Evolutionary conservation across 2,888 invertebrate species (phyloP).

Genomic region (Tetheella fluctuosa): DNA sequence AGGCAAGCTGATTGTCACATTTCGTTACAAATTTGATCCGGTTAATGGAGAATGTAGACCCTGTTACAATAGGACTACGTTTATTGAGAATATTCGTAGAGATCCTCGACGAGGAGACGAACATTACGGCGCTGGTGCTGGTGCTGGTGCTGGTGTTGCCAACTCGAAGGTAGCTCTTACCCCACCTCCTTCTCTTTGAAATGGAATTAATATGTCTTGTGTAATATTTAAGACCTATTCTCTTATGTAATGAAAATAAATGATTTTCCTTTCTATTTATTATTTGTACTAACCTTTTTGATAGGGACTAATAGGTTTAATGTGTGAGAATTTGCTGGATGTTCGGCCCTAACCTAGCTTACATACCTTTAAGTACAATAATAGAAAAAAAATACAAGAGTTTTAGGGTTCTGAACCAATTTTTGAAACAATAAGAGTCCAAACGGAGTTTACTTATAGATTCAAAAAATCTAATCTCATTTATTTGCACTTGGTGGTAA

Average conservation of each 20-base stretch:
- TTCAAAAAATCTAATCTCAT: too few relatives aligned
- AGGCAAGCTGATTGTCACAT: conserved; percentile 5
- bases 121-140: neutral
- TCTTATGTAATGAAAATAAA: neutral
- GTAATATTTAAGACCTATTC: neutral
- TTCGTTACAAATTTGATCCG: conserved; percentile 17
- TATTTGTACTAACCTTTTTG: too few relatives aligned
- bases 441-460: too few relatives aligned
- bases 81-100: neutral
- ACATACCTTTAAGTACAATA: too few relatives aligned
- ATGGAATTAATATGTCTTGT: neutral
- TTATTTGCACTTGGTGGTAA: too few relatives aligned
- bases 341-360: too few relatives aligned
- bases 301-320: too few relatives aligned
- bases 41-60: conserved; percentile 3
- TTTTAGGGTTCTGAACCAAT: too few relatives aligned
- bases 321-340: too few relatives aligned
- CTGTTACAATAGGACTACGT: conserved; percentile 13
- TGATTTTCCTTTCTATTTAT: too few relatives aligned
- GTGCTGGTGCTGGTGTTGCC: neutral
- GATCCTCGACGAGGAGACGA: neutral
- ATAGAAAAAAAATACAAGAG: too few relatives aligned
- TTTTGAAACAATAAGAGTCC: too few relatives aligned
- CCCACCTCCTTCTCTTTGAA: neutral
- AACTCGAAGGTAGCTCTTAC: neutral